These are phyloP conservation scores for Drepana arcuata DNA, from an alignment of 1,140 invertebrate genomes.

Conservation along the genomic window DNA sequence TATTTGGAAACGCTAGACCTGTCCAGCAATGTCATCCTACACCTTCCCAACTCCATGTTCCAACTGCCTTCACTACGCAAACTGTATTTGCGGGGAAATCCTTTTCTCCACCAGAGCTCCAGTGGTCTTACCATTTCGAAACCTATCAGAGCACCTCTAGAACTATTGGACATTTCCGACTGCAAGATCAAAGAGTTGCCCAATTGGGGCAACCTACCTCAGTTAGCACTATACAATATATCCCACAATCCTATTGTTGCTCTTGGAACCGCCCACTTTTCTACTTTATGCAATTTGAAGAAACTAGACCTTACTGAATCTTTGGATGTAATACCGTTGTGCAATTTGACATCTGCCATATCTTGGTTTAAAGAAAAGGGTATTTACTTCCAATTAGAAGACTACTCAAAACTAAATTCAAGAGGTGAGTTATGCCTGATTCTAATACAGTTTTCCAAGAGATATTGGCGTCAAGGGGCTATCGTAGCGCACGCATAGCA, in stretches of 20 bases:
- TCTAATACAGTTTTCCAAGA: too few relatives aligned
- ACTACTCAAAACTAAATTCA: slow-evolving; percentile 47
- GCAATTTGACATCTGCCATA: slow-evolving; percentile 43
- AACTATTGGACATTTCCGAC: slow-evolving; percentile 72
- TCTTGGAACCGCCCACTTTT: slow-evolving; percentile 42
- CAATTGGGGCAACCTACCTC: slow-evolving; percentile 69
- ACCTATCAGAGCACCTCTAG: slow-evolving; percentile 71
- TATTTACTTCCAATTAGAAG: slow-evolving; percentile 45
- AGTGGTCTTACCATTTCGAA: slow-evolving; percentile 55
- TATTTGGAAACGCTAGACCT: slow-evolving; percentile 73
- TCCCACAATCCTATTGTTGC: slow-evolving; percentile 52
- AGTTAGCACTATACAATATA: slow-evolving; percentile 56
- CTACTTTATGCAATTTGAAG: slow-evolving; percentile 54
- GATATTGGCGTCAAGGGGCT: too few relatives aligned
- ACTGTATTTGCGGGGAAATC: slow-evolving; percentile 73
- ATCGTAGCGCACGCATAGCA: too few relatives aligned
- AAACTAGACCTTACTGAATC: slow-evolving; percentile 60
- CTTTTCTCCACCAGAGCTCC: slow-evolving; percentile 53
- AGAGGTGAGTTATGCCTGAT: slow-evolving; percentile 43
- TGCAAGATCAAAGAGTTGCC: slow-evolving; percentile 69
- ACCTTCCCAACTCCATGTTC: slow-evolving; percentile 71
- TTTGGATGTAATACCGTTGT: slow-evolving; percentile 38
- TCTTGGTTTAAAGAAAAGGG: slow-evolving; percentile 51
- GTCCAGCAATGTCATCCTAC: slow-evolving; percentile 73
- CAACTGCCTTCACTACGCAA: slow-evolving; percentile 73